Percentiles rank a stretch among this genome's conserved stretches.
phyloP scores from a whole-genome alignment of 1,140 invertebrate species.

The Pantala flavescens region DNA sequence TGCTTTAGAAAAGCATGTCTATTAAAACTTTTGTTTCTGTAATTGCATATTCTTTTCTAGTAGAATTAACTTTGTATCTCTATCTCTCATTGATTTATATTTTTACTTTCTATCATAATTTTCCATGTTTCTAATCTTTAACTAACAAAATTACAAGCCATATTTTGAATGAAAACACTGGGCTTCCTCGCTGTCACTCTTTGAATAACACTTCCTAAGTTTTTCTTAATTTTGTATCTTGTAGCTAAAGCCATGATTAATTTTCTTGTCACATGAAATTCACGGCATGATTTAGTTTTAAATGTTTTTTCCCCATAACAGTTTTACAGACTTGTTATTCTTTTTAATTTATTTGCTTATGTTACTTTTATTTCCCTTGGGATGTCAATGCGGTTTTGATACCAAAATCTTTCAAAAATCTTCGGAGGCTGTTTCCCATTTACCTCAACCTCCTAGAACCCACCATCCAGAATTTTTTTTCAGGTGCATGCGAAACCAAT shows the following conservation, averaged over 20 bases:
- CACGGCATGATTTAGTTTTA: slow-evolving; percentile 1
- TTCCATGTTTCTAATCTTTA: neutral
- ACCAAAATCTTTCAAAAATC: neutral
- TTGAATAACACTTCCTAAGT: neutral
- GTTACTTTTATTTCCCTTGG: neutral
- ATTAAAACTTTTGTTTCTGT: slow-evolving; percentile 10
- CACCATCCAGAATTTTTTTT: neutral
- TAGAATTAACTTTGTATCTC: slow-evolving; percentile 9
- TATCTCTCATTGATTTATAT: neutral
- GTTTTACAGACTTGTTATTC: neutral
- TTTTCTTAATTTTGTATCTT: neutral
- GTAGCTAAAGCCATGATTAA: neutral
- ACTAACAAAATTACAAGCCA: slow-evolving; percentile 4
- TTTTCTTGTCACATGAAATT: neutral
- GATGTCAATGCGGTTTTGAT: neutral
- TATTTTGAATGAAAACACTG: neutral
- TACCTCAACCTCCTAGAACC: neutral
- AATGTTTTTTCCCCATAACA: neutral
- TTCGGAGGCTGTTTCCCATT: slow-evolving; percentile 4
- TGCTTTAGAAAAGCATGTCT: slow-evolving; percentile 2
- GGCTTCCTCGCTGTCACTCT: slow-evolving; percentile 1
- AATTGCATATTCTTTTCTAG: neutral
- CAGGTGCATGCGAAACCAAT: neutral
- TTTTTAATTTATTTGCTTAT: neutral
- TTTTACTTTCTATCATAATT: neutral